phyloP scores from a whole-genome alignment of 2,113 vertebrate species.

The Guaruba guarouba region DNA sequence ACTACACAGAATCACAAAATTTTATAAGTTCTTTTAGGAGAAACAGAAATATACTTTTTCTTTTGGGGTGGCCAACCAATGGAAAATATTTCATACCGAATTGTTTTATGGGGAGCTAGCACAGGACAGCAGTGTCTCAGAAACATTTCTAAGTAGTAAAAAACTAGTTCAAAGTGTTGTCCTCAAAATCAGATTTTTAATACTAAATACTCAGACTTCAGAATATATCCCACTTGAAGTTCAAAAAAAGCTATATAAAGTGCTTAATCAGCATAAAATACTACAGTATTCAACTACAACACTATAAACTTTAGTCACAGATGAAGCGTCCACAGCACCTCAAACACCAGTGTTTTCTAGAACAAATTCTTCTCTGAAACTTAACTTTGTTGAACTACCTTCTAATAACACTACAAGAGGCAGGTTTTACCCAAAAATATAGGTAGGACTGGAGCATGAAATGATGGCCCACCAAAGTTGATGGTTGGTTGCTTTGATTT shows the following conservation, averaged over 20 bases:
- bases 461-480: background rate
- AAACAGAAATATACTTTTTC: background rate
- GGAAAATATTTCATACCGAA: background rate
- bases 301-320: background rate
- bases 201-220: background rate
- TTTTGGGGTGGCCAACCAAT: background rate
- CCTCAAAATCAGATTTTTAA: background rate
- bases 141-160: background rate
- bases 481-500: background rate
- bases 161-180: background rate
- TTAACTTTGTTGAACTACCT: background rate
- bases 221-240: background rate
- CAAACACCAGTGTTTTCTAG: background rate
- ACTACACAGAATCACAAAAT: background rate
- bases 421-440: background rate
- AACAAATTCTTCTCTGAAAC: background rate
- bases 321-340: background rate
- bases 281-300: background rate
- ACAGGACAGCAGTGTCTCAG: background rate
- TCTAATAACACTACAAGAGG: background rate
- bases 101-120: background rate
- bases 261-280: background rate
- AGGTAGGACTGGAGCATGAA: background rate
- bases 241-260: background rate
- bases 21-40: background rate